These are phyloP conservation scores for Enteromius trimaculatus DNA, from an alignment of 2,797 vertebrate genomes.

Conservation along the genomic window DNA sequence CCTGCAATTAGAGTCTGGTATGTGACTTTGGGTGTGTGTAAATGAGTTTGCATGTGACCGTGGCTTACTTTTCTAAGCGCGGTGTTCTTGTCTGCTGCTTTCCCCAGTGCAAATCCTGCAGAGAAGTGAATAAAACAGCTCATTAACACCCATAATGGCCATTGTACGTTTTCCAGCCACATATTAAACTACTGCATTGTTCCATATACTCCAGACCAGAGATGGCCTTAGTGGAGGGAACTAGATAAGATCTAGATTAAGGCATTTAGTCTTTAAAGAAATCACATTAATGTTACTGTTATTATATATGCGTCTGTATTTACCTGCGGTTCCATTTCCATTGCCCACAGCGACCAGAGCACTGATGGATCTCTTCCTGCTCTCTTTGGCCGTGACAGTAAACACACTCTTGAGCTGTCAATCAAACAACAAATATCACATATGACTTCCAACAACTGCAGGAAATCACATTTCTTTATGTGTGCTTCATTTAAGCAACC, in stretches of 20 bases:
- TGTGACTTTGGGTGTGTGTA: not conserved
- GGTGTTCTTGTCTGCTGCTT: conserved; percentile 83
- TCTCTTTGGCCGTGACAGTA: conserved; percentile 95
- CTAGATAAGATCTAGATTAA: not conserved
- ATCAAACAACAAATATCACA: conserved; percentile 45
- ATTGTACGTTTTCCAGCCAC: not conserved
- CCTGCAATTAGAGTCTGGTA: not conserved
- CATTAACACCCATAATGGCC: not conserved
- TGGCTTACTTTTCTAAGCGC: conserved; percentile 89
- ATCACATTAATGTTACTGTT: not conserved
- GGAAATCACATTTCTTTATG: too few relatives aligned
- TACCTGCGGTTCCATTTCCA: conserved; percentile 91
- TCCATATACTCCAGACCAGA: not conserved
- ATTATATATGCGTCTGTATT: not conserved
- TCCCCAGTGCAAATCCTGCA: conserved; percentile 92
- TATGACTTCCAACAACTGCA: not conserved
- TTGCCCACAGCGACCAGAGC: conserved; percentile 92
- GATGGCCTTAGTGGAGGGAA: not conserved
- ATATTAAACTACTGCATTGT: conserved; percentile 2
- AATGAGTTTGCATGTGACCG: conserved; percentile 9
- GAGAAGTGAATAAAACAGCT: conserved; percentile 18
- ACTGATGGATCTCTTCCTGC: conserved; percentile 87
- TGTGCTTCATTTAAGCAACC: conserved; percentile 13
- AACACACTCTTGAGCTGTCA: conserved; percentile 91
- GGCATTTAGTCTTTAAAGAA: not conserved